These are phyloP conservation scores for Halocynthia aurantium DNA, from an alignment of 23 tunicate genomes.

Conservation along the genomic window DNA sequence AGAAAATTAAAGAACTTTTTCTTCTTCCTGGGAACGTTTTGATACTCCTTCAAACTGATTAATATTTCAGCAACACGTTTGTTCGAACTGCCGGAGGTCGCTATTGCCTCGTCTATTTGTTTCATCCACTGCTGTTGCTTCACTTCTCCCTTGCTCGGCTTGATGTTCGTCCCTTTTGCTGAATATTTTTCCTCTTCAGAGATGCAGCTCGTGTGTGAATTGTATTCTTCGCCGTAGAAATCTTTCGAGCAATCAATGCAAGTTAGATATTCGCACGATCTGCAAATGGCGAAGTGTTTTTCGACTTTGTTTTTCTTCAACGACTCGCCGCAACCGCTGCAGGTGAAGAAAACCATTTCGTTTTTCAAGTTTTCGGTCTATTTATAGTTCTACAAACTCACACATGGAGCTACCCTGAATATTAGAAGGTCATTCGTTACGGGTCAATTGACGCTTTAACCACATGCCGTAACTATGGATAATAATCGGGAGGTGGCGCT, in stretches of 20 bases:
- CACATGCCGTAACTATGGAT: too few species aligned
- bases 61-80: conserved; percentile 22
- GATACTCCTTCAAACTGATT: conserved; percentile 28
- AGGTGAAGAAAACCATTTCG: conserved; percentile 74
- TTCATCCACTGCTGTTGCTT: conserved; percentile 76
- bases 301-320: conserved; percentile 89
- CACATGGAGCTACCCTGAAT: too few species aligned
- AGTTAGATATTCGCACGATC: conserved; percentile 56
- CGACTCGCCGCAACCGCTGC: conserved; percentile 80
- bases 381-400: too few species aligned
- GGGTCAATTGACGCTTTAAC: too few species aligned
- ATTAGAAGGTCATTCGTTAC: too few species aligned
- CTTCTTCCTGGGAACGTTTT: conserved; percentile 63
- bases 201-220: conserved; percentile 46
- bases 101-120: conserved; percentile 23
- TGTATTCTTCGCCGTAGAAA: conserved; percentile 71
- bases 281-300: conserved; percentile 32
- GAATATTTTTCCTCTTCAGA: conserved; percentile 83
- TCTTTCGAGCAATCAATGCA: conserved; percentile 84
- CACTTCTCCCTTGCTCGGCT: conserved; percentile 61
- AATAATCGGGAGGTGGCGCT: too few species aligned
- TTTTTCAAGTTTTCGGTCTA: too few species aligned
- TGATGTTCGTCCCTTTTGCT: conserved; percentile 36
- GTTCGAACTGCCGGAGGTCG: conserved; percentile 1
- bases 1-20: conserved; percentile 71